Evolutionary conservation across 2,888 invertebrate species (phyloP).

Genomic region (Ctenicera cuprea): DNA sequence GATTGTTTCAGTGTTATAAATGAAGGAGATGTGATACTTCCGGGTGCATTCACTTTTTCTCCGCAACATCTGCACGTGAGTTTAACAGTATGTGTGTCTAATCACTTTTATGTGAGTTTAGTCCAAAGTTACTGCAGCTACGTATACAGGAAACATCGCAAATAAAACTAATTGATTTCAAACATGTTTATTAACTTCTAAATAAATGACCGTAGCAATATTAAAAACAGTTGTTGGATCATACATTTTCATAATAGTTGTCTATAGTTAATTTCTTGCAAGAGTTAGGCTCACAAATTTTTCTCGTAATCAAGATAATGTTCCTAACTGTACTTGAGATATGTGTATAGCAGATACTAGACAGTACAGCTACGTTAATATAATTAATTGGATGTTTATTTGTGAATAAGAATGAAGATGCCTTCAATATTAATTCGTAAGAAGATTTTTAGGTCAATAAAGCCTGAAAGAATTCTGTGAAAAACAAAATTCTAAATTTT

Average conservation of each 20-base stretch:
- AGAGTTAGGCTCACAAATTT: not conserved
- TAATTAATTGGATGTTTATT: not conserved
- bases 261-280: not conserved
- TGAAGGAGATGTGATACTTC: slow-evolving; percentile 28
- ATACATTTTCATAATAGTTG: slow-evolving; percentile 11
- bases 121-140: not conserved
- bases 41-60: slow-evolving; percentile 43
- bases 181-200: slow-evolving; percentile 1
- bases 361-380: not conserved
- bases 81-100: not conserved
- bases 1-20: slow-evolving; percentile 32
- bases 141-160: not conserved
- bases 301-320: not conserved
- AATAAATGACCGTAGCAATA: not conserved
- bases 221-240: not conserved
- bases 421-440: no score
- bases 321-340: not conserved
- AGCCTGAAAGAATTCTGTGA: no score
- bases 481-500: no score
- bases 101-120: not conserved
- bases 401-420: no score
- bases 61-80: slow-evolving; percentile 33
- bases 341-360: not conserved
- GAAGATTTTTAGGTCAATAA: no score
- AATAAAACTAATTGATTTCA: not conserved